These are phyloP conservation scores for Ceratotherium simum DNA, from an alignment of 2,113 vertebrate genomes.

Conservation along the genomic window DNA sequence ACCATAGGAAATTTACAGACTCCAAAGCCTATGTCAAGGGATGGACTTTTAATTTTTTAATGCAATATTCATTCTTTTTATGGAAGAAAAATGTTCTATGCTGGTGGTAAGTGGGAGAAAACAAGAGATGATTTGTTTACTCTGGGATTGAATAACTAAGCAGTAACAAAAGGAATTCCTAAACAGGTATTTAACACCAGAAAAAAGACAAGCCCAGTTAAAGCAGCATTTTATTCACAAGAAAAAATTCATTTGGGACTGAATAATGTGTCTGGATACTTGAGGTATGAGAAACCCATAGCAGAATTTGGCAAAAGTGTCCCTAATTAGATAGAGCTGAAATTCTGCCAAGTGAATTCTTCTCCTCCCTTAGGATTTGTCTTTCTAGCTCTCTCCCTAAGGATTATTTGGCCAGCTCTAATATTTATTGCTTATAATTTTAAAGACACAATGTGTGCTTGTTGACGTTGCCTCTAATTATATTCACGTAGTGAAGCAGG, in stretches of 20 bases:
- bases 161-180: not conserved
- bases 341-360: not conserved
- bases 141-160: not conserved
- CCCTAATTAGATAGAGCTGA: not conserved
- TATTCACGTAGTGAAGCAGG: not conserved
- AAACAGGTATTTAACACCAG: conserved; percentile 8
- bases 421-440: conserved; percentile 41
- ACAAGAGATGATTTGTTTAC: not conserved
- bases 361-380: not conserved
- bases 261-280: not conserved
- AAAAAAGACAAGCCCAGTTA: not conserved
- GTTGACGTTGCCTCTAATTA: not conserved
- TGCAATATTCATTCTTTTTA: not conserved
- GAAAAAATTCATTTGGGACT: not conserved
- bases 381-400: not conserved
- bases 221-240: not conserved
- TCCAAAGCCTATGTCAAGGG: not conserved
- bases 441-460: not conserved
- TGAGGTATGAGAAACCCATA: not conserved
- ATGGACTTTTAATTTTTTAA: conserved; percentile 40
- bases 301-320: not conserved
- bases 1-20: not conserved
- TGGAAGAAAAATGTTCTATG: not conserved
- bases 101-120: not conserved
- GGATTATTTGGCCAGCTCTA: not conserved